Evolutionary conservation across 2,113 vertebrate species (phyloP).

Genomic region (Acrocephalus arundinaceus): DNA sequence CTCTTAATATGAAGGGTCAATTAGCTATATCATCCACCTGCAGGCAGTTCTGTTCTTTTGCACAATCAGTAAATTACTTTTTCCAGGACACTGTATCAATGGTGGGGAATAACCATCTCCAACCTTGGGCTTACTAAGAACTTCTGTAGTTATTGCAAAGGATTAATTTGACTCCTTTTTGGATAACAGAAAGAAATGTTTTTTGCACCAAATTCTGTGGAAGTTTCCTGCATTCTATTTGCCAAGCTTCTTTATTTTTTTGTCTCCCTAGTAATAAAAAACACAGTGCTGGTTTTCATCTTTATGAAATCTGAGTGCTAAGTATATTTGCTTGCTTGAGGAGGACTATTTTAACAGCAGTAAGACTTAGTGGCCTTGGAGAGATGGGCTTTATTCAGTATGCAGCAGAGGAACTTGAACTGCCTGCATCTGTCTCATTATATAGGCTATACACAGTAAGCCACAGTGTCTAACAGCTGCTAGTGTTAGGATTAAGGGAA

Average conservation of each 20-base stretch:
- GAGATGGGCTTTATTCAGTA: conserved; percentile 71
- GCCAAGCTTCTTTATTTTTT: conserved; percentile 24
- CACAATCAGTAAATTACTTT: not conserved
- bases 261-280: conserved; percentile 25
- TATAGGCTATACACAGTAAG: conserved; percentile 74
- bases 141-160: conserved; percentile 57
- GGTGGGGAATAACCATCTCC: conserved; percentile 21
- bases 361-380: conserved; percentile 71
- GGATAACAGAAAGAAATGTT: conserved; percentile 7
- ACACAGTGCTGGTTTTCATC: not conserved
- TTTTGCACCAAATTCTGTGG: not conserved
- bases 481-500: conserved; percentile 73
- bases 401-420: conserved; percentile 69
- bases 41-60: not conserved
- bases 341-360: conserved; percentile 61
- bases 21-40: not conserved
- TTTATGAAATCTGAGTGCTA: conserved; percentile 33
- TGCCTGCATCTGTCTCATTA: conserved; percentile 73
- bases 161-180: conserved; percentile 56
- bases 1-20: not conserved
- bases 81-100: conserved; percentile 34
- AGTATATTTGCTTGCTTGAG: conserved; percentile 63
- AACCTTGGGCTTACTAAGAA: conserved; percentile 43
- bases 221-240: conserved; percentile 6
- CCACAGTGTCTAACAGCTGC: conserved; percentile 74